These are phyloP conservation scores for Drosophila engyochracea DNA, from an alignment of 2,888 invertebrate species.

Conservation along the genomic window DNA sequence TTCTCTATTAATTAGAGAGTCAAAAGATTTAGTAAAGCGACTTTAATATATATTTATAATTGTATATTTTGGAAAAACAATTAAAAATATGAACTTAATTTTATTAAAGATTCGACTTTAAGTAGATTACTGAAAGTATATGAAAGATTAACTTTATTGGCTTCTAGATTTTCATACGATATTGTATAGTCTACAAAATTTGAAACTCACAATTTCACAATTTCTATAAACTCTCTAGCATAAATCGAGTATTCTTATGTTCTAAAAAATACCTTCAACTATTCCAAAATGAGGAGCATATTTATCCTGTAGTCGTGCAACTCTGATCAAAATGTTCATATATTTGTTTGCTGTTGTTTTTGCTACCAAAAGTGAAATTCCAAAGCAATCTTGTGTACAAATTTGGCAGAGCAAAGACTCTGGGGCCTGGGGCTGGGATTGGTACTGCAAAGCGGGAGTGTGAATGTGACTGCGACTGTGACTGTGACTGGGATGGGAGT, in stretches of 20 bases:
- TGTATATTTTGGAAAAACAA: neutral
- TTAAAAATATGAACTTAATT: neutral
- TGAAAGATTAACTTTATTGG: neutral
- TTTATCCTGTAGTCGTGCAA: slow-evolving; percentile 29
- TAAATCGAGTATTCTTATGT: neutral
- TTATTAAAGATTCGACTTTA: neutral
- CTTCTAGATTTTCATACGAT: neutral
- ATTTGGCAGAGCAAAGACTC: slow-evolving; percentile 37
- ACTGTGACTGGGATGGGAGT: neutral
- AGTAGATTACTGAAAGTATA: neutral
- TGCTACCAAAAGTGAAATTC: slow-evolving; percentile 59
- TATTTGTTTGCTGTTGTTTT: neutral
- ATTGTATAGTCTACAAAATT: neutral
- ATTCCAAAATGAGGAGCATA: neutral
- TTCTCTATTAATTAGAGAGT: neutral
- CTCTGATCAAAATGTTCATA: neutral
- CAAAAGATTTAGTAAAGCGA: neutral
- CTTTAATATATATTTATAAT: neutral
- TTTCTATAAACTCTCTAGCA: neutral
- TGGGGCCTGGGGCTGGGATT: slow-evolving; percentile 1
- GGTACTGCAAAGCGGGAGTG: neutral
- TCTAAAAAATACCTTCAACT: neutral
- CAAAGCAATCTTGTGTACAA: slow-evolving; percentile 55
- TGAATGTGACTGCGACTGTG: neutral
- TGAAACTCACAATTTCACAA: neutral